phyloP scores from a whole-genome alignment of 64 coral and sea anemone species.

The Dendrophyllia cribrosa region DNA sequence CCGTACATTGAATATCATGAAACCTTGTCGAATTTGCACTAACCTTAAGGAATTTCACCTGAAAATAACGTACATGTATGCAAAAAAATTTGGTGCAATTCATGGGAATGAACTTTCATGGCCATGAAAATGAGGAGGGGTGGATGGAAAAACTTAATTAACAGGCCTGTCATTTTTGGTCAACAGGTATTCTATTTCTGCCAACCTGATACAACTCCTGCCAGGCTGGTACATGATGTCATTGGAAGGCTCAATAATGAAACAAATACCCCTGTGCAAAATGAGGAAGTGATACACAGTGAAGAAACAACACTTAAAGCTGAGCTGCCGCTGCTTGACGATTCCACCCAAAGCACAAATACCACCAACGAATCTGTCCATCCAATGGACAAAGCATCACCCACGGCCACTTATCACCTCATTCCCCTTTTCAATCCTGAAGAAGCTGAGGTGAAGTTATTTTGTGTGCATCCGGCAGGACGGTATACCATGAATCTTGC shows the following conservation, averaged over 20 bases:
- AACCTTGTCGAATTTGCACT: too few species aligned
- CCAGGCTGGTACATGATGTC: conserved; percentile 76
- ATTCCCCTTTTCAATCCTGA: conserved; percentile 70
- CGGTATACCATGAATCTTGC: conserved; percentile 81
- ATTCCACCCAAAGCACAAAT: not conserved
- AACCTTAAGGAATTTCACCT: too few species aligned
- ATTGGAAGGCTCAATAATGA: conserved; percentile 14
- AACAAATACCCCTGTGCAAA: not conserved
- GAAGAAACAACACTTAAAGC: not conserved
- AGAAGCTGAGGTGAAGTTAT: conserved; percentile 69
- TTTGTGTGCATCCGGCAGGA: conserved; percentile 81
- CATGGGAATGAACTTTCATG: too few species aligned
- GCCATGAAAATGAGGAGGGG: too few species aligned
- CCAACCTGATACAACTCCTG: conserved; percentile 83
- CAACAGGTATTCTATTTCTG: conserved; percentile 84
- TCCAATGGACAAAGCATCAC: conserved; percentile 61
- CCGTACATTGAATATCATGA: too few species aligned
- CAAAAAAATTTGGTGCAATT: too few species aligned
- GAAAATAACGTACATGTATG: too few species aligned
- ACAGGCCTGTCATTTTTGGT: not conserved
- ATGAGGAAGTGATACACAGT: not conserved
- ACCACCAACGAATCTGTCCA: not conserved
- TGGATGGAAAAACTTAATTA: too few species aligned
- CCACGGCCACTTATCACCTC: conserved; percentile 70
- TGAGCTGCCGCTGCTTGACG: not conserved